phyloP scores from a whole-genome alignment of 1,140 invertebrate genomes.

The Nilaparvata lugens region DNA sequence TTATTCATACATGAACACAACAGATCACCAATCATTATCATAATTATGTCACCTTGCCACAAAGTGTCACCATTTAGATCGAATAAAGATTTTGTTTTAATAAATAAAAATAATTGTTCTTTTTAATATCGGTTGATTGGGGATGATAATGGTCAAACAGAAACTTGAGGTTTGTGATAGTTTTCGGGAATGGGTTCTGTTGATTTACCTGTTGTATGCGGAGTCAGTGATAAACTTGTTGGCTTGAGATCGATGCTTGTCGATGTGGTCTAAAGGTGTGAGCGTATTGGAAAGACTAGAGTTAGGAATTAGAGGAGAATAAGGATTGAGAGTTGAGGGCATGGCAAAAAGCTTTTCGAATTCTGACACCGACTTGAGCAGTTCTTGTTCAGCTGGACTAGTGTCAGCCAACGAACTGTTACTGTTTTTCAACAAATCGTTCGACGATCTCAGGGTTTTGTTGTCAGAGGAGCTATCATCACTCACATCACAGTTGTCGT shows the following conservation, averaged over 20 bases:
- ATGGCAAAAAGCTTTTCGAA: slow-evolving; percentile 26
- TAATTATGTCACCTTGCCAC: too few relatives aligned
- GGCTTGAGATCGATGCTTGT: not conserved
- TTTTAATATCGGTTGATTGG: too few relatives aligned
- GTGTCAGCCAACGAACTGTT: slow-evolving; percentile 16
- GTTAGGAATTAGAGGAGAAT: slow-evolving; percentile 17
- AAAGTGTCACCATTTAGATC: too few relatives aligned
- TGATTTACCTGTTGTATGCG: slow-evolving; percentile 54
- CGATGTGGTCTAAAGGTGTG: slow-evolving; percentile 2
- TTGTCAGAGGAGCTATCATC: not conserved
- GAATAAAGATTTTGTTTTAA: too few relatives aligned
- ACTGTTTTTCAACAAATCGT: not conserved
- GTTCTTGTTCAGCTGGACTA: slow-evolving; percentile 25
- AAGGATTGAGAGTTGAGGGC: slow-evolving; percentile 6
- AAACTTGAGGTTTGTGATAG: too few relatives aligned
- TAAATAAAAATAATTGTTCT: too few relatives aligned
- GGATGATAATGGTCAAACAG: too few relatives aligned
- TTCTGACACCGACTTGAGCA: slow-evolving; percentile 28
- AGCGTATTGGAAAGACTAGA: not conserved
- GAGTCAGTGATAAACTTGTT: slow-evolving; percentile 47
- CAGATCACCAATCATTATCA: too few relatives aligned
- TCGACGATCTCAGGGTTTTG: not conserved
- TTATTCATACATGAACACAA: too few relatives aligned
- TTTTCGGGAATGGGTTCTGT: too few relatives aligned
- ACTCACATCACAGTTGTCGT: not conserved